A percentile compares a stretch with the other conserved stretches of the same genome.
These are phyloP conservation scores for Schizopygopsis malacanthus DNA, from an alignment of 2,797 vertebrate species.

Conservation along the genomic window DNA sequence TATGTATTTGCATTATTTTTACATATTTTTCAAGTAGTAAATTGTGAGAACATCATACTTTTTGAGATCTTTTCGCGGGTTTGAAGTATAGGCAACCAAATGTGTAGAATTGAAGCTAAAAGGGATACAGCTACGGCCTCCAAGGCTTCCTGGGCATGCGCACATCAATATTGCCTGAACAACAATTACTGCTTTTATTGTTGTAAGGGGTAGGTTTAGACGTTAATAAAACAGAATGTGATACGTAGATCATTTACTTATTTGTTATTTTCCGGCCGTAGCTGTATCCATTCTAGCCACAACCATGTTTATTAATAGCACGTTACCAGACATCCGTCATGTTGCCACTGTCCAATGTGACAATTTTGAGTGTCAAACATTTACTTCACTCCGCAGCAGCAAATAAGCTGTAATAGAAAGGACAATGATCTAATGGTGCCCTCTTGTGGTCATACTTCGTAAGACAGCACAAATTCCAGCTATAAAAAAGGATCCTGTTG, in stretches of 20 bases:
- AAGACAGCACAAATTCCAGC: not conserved
- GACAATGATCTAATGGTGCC: not conserved
- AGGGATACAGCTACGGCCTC: not conserved
- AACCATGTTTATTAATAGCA: not conserved
- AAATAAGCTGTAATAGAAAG: not conserved
- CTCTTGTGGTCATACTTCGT: conserved; percentile 1
- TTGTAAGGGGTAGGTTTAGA: not conserved
- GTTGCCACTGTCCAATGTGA: not conserved
- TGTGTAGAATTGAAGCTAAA: not conserved
- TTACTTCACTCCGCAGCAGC: not conserved
- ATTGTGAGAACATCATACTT: not conserved
- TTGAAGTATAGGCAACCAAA: not conserved
- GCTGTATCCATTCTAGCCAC: not conserved
- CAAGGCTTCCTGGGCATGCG: too few species aligned
- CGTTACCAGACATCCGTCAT: not conserved
- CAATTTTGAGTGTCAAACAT: not conserved
- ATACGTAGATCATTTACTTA: not conserved
- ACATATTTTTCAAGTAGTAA: not conserved
- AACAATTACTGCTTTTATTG: not conserved
- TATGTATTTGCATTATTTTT: not conserved
- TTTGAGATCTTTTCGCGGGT: not conserved
- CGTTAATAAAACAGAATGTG: not conserved
- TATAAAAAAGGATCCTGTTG: not conserved
- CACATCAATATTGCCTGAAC: not conserved
- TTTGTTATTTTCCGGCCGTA: not conserved